phyloP scores from a whole-genome alignment of 30 jellyfish, hydroid and myxozoan genomes.

The Clytia hemisphaerica region DNA sequence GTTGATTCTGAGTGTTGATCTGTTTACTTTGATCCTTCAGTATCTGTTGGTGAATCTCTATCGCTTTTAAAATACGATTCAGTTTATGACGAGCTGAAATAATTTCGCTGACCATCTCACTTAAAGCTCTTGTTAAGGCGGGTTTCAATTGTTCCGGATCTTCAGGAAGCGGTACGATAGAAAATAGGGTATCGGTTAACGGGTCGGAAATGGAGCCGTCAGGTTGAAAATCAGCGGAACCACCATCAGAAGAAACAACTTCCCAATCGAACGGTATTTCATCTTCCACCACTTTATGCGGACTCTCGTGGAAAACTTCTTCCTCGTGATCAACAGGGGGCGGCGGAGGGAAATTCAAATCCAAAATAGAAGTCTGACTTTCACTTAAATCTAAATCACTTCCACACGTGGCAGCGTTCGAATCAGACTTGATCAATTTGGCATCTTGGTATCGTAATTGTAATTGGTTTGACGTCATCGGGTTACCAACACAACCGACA shows the following conservation, averaged over 20 bases:
- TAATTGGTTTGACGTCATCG: no score
- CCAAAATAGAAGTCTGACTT: slow-evolving; percentile 23
- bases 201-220: slow-evolving; percentile 42
- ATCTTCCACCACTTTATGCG: slow-evolving; percentile 26
- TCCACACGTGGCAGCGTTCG: no score
- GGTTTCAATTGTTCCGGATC: slow-evolving; percentile 35
- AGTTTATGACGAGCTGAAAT: slow-evolving; percentile 73
- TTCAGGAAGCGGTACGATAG: slow-evolving; percentile 65
- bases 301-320: slow-evolving; percentile 36
- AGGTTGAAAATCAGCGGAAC: background rate
- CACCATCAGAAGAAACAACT: background rate
- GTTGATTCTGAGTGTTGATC: slow-evolving; percentile 41
- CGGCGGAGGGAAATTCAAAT: slow-evolving; percentile 93
- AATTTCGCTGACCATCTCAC: slow-evolving; percentile 86
- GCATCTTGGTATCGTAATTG: no score
- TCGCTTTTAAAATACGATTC: slow-evolving; percentile 39
- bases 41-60: slow-evolving; percentile 58
- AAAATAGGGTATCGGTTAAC: slow-evolving; percentile 58
- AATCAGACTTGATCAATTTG: no score
- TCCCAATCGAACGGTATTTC: slow-evolving; percentile 57
- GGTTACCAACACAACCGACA: no score
- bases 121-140: slow-evolving; percentile 57
- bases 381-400: no score
- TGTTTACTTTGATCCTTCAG: slow-evolving; percentile 63
- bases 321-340: slow-evolving; percentile 63